Evolutionary conservation across 2,797 vertebrate species (phyloP).

Genomic region (Xyrichtys novacula): DNA sequence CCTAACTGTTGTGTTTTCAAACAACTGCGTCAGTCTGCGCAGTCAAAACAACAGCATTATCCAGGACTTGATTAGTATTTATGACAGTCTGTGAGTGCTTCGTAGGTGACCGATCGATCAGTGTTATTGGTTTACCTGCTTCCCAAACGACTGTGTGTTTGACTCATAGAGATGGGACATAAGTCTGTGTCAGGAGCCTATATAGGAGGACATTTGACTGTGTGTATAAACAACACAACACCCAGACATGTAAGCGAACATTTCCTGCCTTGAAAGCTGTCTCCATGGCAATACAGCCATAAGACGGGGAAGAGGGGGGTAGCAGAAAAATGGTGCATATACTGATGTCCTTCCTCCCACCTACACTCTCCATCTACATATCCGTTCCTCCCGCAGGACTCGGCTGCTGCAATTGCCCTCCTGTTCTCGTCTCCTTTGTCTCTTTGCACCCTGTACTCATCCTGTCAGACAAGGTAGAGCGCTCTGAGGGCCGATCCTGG

Average conservation of each 20-base stretch:
- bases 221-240: constrained; percentile 19
- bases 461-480: constrained; percentile 43
- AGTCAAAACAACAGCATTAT: not conserved
- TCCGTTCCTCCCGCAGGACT: constrained; percentile 17
- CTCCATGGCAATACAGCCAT: constrained; percentile 65
- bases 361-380: constrained; percentile 44
- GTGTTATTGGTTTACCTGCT: not conserved
- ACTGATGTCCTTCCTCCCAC: constrained; percentile 34
- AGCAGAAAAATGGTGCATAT: constrained; percentile 25
- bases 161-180: not conserved
- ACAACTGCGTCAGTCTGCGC: constrained; percentile 25
- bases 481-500: constrained; percentile 12
- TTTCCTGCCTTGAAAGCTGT: constrained; percentile 61
- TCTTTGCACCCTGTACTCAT: constrained; percentile 49
- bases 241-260: constrained; percentile 24
- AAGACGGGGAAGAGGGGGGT: constrained; percentile 15
- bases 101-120: not conserved
- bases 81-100: constrained; percentile 12
- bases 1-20: not conserved
- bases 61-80: constrained; percentile 21
- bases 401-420: constrained; percentile 57
- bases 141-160: not conserved
- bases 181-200: not conserved
- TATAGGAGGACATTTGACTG: not conserved
- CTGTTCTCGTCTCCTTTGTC: constrained; percentile 31